Conservation (phyloP, 2,797 vertebrate genomes). For the Peromyscus melanophrys region DNA sequence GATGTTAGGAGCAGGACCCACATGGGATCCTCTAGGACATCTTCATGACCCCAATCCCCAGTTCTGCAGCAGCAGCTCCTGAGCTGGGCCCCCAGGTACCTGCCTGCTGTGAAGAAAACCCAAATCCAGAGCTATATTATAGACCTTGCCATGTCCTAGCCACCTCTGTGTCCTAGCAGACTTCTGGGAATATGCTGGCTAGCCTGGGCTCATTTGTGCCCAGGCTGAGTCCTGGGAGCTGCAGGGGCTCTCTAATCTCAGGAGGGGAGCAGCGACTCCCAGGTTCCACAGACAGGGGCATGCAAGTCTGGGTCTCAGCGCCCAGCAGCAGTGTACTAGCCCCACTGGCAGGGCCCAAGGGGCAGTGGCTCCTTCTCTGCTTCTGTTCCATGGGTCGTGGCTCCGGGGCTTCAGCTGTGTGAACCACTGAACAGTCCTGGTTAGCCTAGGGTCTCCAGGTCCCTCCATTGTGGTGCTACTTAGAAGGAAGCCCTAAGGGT, state of each 20-base stretch:
- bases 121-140: background rate
- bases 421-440: background rate
- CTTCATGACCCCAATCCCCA: rapidly evolving
- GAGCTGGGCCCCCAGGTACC: background rate
- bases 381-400: rapidly evolving
- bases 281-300: background rate
- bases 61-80: background rate
- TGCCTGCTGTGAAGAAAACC: background rate
- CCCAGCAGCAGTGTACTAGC: background rate
- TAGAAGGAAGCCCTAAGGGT: background rate
- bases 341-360: background rate
- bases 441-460: background rate
- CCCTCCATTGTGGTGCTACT: background rate
- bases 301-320: background rate
- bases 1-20: background rate
- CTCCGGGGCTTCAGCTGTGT: background rate
- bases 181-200: background rate
- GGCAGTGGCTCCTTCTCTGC: background rate
- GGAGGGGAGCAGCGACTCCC: background rate
- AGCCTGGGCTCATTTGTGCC: background rate
- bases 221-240: background rate
- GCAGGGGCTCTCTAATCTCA: background rate
- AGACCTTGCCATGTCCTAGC: background rate
- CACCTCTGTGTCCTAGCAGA: background rate
- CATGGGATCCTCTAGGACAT: background rate